Percentiles rank a stretch among this genome's conserved stretches.
Conservation (phyloP, 2,797 vertebrate genomes). For the Lophius americanus region DNA sequence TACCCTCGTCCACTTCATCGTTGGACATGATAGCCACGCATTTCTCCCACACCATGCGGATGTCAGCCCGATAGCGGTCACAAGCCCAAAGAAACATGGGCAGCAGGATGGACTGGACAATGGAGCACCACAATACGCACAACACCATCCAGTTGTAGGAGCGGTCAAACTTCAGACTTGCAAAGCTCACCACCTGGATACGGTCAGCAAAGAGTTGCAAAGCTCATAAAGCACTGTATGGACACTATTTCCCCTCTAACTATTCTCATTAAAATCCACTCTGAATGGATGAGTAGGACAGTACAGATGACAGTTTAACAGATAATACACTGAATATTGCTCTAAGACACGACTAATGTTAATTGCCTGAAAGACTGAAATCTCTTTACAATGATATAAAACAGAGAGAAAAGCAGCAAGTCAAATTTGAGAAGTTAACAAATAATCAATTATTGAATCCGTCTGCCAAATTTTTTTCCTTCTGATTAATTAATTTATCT, state of each 20-base stretch:
- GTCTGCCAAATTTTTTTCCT: too few species aligned
- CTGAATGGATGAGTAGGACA: neutral
- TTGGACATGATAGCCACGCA: constrained; percentile 93
- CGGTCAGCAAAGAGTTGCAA: neutral
- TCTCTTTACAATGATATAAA: too few species aligned
- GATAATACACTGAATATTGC: neutral
- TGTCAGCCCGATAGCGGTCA: constrained; percentile 90
- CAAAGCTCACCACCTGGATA: constrained; percentile 91
- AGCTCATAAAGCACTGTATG: neutral
- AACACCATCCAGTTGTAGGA: constrained; percentile 92
- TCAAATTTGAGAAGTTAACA: too few species aligned
- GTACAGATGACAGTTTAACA: neutral
- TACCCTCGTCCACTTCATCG: constrained; percentile 88
- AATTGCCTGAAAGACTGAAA: too few species aligned
- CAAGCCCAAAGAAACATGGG: constrained; percentile 93
- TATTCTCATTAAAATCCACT: neutral
- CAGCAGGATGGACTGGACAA: constrained; percentile 91
- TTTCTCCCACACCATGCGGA: constrained; percentile 91
- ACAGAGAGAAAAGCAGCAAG: too few species aligned
- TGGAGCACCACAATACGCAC: constrained; percentile 93
- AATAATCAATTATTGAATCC: too few species aligned
- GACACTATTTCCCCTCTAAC: neutral
- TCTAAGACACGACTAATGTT: neutral
- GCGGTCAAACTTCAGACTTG: constrained; percentile 88
- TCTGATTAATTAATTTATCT: too few species aligned